A percentile compares a stretch with the other conserved stretches of the same genome.
Conservation (phyloP, 37 sponge, comb jelly and placozoan species). For the Spongia lamella region DNA sequence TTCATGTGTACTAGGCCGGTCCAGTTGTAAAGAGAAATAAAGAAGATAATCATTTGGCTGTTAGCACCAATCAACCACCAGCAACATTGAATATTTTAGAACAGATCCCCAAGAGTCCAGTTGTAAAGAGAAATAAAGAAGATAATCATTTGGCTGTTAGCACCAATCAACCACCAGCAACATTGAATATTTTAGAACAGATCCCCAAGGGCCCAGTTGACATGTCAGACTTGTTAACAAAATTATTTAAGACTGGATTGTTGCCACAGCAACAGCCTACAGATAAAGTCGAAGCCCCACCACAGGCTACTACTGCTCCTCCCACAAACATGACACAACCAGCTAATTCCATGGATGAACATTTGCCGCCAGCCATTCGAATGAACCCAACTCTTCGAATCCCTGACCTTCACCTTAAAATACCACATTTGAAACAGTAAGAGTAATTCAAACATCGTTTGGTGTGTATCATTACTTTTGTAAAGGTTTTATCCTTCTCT, state of each 20-base stretch:
- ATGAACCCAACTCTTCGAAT: not conserved
- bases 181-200: too few species aligned
- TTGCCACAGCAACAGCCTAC: not conserved
- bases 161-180: too few species aligned
- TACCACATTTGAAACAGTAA: slow-evolving; percentile 60
- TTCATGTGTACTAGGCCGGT: too few species aligned
- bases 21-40: too few species aligned
- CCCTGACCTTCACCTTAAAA: slow-evolving; percentile 48
- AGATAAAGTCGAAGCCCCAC: too few species aligned
- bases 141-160: not conserved
- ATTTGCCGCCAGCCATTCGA: not conserved
- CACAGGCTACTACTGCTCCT: not conserved
- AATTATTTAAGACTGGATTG: slow-evolving; percentile 4
- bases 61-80: not conserved
- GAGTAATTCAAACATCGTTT: not conserved
- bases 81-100: too few species aligned
- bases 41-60: not conserved
- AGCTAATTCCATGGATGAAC: not conserved
- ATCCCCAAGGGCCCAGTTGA: not conserved
- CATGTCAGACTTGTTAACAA: slow-evolving; percentile 1
- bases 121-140: not conserved
- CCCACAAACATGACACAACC: not conserved
- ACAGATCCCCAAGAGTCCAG: not conserved
- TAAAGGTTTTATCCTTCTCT: slow-evolving; percentile 48
- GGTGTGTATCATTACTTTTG: not conserved